phyloP scores from a whole-genome alignment of 2,113 vertebrate genomes.

The Spizaetus ornatus region DNA sequence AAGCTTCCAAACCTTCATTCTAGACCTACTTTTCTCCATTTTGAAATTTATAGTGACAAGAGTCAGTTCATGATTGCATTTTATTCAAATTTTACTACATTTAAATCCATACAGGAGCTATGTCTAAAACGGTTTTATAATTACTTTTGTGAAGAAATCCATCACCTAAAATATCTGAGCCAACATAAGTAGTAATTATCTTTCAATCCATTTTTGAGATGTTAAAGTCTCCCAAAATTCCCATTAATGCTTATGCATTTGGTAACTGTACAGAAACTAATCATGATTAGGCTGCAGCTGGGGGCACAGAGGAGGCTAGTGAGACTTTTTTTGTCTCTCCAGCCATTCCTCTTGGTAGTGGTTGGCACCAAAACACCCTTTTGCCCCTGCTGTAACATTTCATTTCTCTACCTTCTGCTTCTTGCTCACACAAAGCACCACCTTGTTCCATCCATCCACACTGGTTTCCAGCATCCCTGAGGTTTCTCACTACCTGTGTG shows the following conservation, averaged over 20 bases:
- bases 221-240: not conserved
- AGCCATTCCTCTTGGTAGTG: not conserved
- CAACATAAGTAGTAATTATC: not conserved
- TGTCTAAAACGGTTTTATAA: not conserved
- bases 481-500: not conserved
- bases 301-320: not conserved
- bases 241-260: not conserved
- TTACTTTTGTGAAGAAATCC: not conserved
- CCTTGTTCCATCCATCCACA: rapidly evolving
- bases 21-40: slow-evolving; percentile 26
- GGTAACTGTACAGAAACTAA: not conserved
- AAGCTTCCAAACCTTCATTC: not conserved
- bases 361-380: not conserved
- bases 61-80: not conserved
- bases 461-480: not conserved
- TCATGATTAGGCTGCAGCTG: not conserved
- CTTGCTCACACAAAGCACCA: not conserved
- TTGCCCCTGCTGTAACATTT: not conserved
- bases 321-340: not conserved
- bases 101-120: not conserved
- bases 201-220: not conserved
- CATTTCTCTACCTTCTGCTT: not conserved
- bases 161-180: not conserved
- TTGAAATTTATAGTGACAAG: not conserved
- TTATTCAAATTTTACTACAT: slow-evolving; percentile 3